Base-by-base conservation (phyloP, 2,113 vertebrate genomes). In the Sprattus sprattus region DNA sequence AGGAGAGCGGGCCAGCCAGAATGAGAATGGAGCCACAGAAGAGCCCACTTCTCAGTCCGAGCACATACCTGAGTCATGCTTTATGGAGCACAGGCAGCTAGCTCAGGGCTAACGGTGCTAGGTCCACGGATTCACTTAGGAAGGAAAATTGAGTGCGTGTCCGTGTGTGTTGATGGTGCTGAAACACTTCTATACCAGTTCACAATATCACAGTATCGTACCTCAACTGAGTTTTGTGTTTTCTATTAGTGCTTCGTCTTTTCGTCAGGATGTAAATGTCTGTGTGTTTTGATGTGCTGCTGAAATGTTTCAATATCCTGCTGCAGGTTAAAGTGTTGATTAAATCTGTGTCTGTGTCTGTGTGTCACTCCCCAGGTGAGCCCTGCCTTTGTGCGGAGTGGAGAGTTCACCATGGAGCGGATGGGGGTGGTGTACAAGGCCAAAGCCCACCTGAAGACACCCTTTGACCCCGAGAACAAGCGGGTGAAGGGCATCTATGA, bases 381-480 rank as follows among this genome's bases (percentile, higher is more conserved):
- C 0, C 89, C 93, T 20, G 97, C 98, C 83, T 99, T 97, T 1
- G 93, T 99, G 89, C 96, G 92, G 91, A 96, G 88, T 0, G 97
- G 97, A 0, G 92, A 96, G 81, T 99, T 99, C 0, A 86, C 93
- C 20, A 91, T 99, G 94, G 98, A 99, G 92, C 89, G 96, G 88
- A 99, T 99, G 97, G 98, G 98, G 3, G 95, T 96, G 86, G 85
- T 89, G 1, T 97, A 96, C 54, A 86, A 95, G 1, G 97, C 98
- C 86, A 94, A 5, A 39, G 96, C 96, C 45, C 97, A 99, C 93
- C 92, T 97, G 88, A 98, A 95, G 81, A 96, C 98, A 1, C 97
- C 96, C 0, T 99, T 99, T 0, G 98, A 99, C 87, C 96, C 98
- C 0, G 94, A 97, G 90, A 99, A 97, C 93, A 97, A 97, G 91